A percentile compares a stretch with the other conserved stretches of the same genome.
phyloP scores from a whole-genome alignment of 2,888 invertebrate genomes.

The Tenthredo mesomela region DNA sequence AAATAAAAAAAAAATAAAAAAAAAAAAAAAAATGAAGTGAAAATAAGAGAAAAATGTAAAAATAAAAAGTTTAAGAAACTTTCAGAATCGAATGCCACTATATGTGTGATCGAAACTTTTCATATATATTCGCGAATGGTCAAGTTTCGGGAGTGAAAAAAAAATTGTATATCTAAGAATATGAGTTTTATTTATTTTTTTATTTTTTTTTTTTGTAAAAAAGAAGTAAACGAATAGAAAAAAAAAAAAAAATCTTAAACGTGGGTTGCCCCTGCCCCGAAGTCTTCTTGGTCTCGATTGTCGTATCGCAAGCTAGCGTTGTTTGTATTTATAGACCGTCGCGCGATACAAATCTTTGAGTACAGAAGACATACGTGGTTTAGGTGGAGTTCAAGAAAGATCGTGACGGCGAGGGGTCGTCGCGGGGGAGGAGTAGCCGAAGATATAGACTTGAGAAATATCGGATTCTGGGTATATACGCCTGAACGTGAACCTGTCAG shows the following conservation, averaged over 20 bases:
- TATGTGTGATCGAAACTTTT: too few relatives aligned
- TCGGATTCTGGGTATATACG: slow-evolving; percentile 73
- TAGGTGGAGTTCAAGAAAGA: slow-evolving; percentile 30
- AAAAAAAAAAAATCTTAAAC: slow-evolving; percentile 52
- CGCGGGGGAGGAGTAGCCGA: slow-evolving; percentile 54
- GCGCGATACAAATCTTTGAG: slow-evolving; percentile 50
- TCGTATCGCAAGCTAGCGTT: slow-evolving; percentile 29
- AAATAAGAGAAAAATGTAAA: neutral
- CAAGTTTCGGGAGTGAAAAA: too few relatives aligned
- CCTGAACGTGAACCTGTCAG: slow-evolving; percentile 67
- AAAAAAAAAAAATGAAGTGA: neutral
- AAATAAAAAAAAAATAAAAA: neutral
- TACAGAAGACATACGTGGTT: slow-evolving; percentile 37
- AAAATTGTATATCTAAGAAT: too few relatives aligned
- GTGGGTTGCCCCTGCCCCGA: slow-evolving; percentile 56
- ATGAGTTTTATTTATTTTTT: neutral
- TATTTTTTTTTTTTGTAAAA: neutral
- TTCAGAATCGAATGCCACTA: neutral
- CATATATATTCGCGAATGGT: too few relatives aligned
- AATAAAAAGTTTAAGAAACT: neutral
- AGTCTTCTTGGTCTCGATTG: slow-evolving; percentile 20
- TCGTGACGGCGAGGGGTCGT: slow-evolving; percentile 12
- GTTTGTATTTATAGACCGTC: slow-evolving; percentile 51
- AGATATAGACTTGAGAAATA: slow-evolving; percentile 69
- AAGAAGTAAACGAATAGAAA: slow-evolving; percentile 8